A percentile compares a stretch with the other conserved stretches of the same genome.
phyloP scores from a whole-genome alignment of 2,113 vertebrate species.

The Rhinogobius similis region DNA sequence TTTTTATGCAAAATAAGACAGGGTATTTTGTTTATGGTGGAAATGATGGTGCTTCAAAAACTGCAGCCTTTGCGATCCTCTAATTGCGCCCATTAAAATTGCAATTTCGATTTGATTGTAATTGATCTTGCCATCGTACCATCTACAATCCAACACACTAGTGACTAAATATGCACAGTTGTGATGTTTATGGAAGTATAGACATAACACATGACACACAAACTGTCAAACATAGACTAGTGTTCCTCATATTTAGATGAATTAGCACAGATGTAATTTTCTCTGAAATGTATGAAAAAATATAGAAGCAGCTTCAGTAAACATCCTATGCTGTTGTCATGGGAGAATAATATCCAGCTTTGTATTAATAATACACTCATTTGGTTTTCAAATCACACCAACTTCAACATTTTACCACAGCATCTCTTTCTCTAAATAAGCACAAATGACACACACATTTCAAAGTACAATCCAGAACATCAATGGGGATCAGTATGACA shows the following conservation, averaged over 20 bases:
- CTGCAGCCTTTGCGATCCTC: no score
- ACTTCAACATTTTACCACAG: slow-evolving; percentile 48
- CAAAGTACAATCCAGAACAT: slow-evolving; percentile 25
- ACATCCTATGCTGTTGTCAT: no score
- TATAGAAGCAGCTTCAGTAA: background rate
- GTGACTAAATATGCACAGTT: background rate
- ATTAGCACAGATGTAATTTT: background rate
- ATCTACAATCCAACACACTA: background rate
- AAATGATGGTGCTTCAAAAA: no score
- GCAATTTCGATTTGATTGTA: no score
- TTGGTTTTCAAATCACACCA: background rate
- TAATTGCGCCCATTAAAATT: no score
- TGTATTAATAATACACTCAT: background rate
- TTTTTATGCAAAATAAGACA: no score
- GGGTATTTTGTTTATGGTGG: no score
- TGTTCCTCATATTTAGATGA: background rate
- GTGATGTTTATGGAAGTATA: background rate
- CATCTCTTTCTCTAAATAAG: slow-evolving; percentile 48
- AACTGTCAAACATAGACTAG: background rate
- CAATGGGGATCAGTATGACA: slow-evolving; percentile 31
- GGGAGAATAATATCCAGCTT: no score
- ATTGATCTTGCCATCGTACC: no score
- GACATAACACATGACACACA: background rate
- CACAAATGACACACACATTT: slow-evolving; percentile 43
- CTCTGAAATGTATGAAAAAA: background rate